Percentiles rank a stretch among this genome's conserved stretches.
Evolutionary conservation across 2,888 invertebrate genomes (phyloP).

Genomic region (Ophioninae sp.): DNA sequence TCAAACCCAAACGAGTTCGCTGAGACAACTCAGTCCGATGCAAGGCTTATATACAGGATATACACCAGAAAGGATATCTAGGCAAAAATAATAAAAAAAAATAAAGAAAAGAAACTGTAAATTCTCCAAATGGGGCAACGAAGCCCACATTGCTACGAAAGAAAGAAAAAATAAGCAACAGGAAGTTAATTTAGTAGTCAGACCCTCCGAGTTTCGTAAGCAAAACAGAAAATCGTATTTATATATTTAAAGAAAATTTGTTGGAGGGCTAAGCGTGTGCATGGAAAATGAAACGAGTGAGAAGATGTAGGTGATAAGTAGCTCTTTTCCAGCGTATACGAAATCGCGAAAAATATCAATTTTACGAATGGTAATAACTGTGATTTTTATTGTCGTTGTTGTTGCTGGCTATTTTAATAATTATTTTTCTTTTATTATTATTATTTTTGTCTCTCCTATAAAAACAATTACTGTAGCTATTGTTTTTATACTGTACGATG

Average conservation of each 20-base stretch:
- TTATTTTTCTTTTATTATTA: too few species aligned
- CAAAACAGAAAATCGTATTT: constrained; percentile 10
- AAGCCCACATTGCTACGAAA: constrained; percentile 7
- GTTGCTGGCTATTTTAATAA: too few species aligned
- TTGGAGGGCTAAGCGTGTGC: not conserved
- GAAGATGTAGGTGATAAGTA: not conserved
- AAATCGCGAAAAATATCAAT: not conserved
- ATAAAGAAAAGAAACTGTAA: not conserved
- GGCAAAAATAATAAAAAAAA: too few species aligned
- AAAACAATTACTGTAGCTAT: too few species aligned
- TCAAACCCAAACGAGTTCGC: constrained; percentile 20
- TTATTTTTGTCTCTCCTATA: too few species aligned
- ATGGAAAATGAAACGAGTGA: not conserved
- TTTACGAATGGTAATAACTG: not conserved
- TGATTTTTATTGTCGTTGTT: not conserved
- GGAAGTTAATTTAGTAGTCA: not conserved
- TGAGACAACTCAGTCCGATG: constrained; percentile 28
- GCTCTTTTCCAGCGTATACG: not conserved
- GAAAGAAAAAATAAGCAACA: not conserved
- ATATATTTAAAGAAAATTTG: not conserved
- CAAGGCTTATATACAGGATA: not conserved
- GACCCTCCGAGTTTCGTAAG: constrained; percentile 2
- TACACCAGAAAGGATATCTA: not conserved
- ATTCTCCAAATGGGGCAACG: constrained; percentile 9
- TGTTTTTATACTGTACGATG: too few species aligned